A percentile compares a stretch with the other conserved stretches of the same genome.
These are phyloP conservation scores for Lophius piscatorius DNA, from an alignment of 2,113 vertebrate genomes.

Conservation along the genomic window DNA sequence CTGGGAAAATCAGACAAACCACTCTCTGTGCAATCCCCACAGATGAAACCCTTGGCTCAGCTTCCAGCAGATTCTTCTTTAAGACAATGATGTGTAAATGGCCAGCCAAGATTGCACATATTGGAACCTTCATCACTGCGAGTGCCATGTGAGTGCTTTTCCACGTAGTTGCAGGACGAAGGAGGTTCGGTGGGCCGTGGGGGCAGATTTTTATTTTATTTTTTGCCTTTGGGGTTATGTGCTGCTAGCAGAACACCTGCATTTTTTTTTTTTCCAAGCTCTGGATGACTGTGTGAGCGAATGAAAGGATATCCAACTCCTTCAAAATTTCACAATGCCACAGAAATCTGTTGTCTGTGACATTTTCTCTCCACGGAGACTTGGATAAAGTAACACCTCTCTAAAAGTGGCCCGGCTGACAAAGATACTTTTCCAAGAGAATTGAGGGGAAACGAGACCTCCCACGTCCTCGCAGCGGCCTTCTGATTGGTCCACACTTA, in stretches of 20 bases:
- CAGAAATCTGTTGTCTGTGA: constrained; percentile 61
- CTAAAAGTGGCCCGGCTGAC: constrained; percentile 27
- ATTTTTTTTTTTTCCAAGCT: constrained; percentile 9
- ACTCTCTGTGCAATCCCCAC: constrained; percentile 28
- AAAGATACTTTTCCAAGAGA: constrained; percentile 40
- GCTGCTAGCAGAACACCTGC: too few species aligned
- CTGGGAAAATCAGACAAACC: constrained; percentile 46
- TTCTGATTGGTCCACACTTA: constrained; percentile 55
- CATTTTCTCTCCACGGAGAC: constrained; percentile 23
- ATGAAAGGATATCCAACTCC: constrained; percentile 54
- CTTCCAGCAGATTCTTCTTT: constrained; percentile 24
- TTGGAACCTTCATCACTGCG: constrained; percentile 19
- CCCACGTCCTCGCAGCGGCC: constrained; percentile 53
- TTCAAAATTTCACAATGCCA: constrained; percentile 61
- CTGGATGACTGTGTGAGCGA: background rate
- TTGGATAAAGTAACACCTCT: constrained; percentile 48
- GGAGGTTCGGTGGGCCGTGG: too few species aligned
- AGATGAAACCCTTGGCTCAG: constrained; percentile 35
- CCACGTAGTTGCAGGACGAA: background rate
- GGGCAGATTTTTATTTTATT: too few species aligned
- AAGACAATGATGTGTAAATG: constrained; percentile 45
- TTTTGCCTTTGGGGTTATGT: too few species aligned
- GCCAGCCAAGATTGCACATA: constrained; percentile 34
- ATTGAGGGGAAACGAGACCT: constrained; percentile 45
- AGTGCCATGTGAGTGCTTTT: constrained; percentile 18